phyloP scores from a whole-genome alignment of 2,797 vertebrate species.

The Etheostoma nigrum region DNA sequence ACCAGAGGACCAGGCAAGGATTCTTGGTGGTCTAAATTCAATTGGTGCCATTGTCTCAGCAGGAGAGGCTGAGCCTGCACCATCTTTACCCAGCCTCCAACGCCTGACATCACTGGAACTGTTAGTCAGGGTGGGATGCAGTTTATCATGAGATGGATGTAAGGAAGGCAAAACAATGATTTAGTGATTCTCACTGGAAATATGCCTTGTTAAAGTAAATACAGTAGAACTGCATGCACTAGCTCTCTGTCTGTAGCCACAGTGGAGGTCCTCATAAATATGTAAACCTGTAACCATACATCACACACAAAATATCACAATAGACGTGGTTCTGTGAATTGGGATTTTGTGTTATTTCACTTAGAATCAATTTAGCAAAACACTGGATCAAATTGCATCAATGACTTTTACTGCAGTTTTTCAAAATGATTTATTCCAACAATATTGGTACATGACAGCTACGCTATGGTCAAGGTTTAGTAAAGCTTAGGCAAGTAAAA shows the following conservation, averaged over 20 bases:
- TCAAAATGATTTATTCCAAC: neutral
- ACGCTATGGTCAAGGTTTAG: neutral
- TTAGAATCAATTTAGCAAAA: neutral
- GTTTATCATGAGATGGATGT: constrained; percentile 27
- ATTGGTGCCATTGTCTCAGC: constrained; percentile 58
- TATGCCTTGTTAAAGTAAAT: constrained; percentile 7
- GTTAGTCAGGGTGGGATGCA: constrained; percentile 31
- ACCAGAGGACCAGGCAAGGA: no score
- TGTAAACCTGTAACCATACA: neutral
- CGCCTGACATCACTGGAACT: constrained; percentile 29
- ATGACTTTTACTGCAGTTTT: neutral
- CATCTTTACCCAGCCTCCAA: constrained; percentile 36
- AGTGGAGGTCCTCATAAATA: constrained; percentile 2
- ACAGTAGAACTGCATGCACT: neutral
- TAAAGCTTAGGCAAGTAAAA: neutral
- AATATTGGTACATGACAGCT: neutral
- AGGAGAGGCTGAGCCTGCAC: constrained; percentile 31
- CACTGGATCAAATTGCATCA: neutral
- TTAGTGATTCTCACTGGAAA: constrained; percentile 10
- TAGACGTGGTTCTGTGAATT: neutral
- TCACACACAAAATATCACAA: constrained; percentile 12
- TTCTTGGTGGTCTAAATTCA: constrained; percentile 57
- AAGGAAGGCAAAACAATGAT: constrained; percentile 15
- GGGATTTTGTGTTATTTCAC: neutral
- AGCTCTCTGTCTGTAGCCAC: neutral